Base-by-base conservation (phyloP, 2,888 invertebrate genomes). In the Yponomeuta sedellus region DNA sequence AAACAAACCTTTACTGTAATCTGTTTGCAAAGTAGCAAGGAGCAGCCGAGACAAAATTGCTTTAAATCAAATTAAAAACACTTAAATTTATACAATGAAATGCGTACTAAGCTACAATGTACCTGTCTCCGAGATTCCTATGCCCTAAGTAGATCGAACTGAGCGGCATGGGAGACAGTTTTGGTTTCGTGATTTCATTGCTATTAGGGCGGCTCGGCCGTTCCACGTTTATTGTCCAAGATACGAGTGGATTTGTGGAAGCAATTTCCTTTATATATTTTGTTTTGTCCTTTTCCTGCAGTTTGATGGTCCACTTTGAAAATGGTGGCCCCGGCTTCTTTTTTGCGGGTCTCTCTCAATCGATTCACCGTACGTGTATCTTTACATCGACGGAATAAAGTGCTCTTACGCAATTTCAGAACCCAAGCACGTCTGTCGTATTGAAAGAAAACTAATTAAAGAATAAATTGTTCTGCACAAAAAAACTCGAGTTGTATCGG, bases 221-320 rank as follows among this genome's bases (percentile, higher is more conserved):
- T 82, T 86, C 77, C 81, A 87, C 88, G 83, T 91, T 90, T 91
- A 91, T 89, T 90, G 91, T 86, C 84, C 83, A 83, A 90, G 91
- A 91, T 90, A 91, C 86, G 88, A 91, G 88, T 91, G 88, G 89
- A 91, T 91, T 91, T 90, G 91, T 90, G 89, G 88, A 90, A 89
- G 89, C 91, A 90, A 91, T 91, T 90, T 91, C 89, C 91, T 90
- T 88, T 91, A 90, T 91, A 89, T 89, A 89, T 91, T 91, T 91
- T 90, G 91, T 90, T 90, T 89, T 90, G 90, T 91, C 89, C 90
- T 87, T 88, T 88, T 83, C 87, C 79, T 86, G 82, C 88, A 89
- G 88, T 89, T 90, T 90, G 89, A 90, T 88, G 85, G 87, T 85
- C 87, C 83, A 82, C 81, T 83, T 83, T 78, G 84, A 87, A 86